Base-by-base conservation (phyloP, 1,140 invertebrate genomes). In the Thereuonema tuberculata region DNA sequence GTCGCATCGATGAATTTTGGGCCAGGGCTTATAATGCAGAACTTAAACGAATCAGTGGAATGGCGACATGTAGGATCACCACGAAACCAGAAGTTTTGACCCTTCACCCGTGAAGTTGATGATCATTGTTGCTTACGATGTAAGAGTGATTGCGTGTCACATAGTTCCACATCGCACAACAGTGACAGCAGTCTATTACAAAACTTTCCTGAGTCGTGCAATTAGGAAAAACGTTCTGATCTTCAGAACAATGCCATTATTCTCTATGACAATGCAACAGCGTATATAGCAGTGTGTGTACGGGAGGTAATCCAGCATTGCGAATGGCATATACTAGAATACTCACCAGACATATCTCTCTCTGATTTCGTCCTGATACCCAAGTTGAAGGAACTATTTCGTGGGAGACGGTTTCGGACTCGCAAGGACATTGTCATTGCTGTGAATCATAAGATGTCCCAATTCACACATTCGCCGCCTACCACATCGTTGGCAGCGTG, bases 21-120 rank as follows among this genome's bases (percentile, higher is more conserved):
- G 31, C 31, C 31, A 17, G 5, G 31, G 31, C 31, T 9, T 37
- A 9, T 37, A 17, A 37, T 9, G 5, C 31, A 37, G 31, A 37
- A 17, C 31, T 37, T 17, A 37, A 68, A 15, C 67, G 65, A 52
- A 48, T 68, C 66, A 20, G 67, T 48, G 17, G 67, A 67, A 15
- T 67, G 52, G 12, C 54, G 47, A n/a, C 24, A 29, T 26, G 66
- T 55, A 57, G 62, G 50, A 59, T 67, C 66, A 17, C n/a, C 54
- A 37, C 5, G 31, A 37, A 1, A 20, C 12, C n/a, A 27, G 21
- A 23, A 47, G 1, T 49, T n/a, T 17, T n/a, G 31, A 37, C 17
- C 31, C 31, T 37, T 37, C 31, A 5, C 31, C 31, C 31, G 31
- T 37, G 31, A 37, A 37, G 31, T 37, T 37, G 31, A 37, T 37